phyloP scores from a whole-genome alignment of 37 sponge, comb jelly and placozoan species.

The Mnemiopsis leidyi region DNA sequence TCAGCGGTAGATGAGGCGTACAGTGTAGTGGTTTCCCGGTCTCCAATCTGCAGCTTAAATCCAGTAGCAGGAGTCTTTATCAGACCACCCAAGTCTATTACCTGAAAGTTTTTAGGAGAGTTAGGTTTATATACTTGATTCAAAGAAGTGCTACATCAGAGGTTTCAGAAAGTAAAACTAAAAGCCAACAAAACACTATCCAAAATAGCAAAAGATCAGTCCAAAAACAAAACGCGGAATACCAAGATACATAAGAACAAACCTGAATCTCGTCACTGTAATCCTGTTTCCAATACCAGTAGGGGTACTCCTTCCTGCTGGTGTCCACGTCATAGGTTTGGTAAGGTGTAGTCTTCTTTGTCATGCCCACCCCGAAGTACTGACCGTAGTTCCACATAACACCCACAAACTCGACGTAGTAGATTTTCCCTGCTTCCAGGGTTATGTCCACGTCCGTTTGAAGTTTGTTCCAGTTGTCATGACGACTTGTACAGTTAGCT shows the following conservation, averaged over 20 bases:
- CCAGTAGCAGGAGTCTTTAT: neutral
- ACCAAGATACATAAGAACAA: too few species aligned
- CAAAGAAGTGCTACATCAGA: neutral
- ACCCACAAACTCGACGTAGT: conserved; percentile 50
- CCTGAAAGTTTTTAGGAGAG: neutral
- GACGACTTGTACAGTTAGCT: neutral
- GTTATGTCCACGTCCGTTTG: neutral
- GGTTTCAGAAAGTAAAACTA: too few species aligned
- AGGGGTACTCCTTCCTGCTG: conserved; percentile 53
- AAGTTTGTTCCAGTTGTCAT: neutral
- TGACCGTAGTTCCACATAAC: neutral
- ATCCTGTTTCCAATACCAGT: conserved; percentile 48
- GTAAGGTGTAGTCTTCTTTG: conserved; percentile 55
- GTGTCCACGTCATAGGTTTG: conserved; percentile 16
- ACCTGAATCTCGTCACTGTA: conserved; percentile 53
- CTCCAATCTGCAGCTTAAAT: conserved; percentile 23
- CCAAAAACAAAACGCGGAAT: too few species aligned
- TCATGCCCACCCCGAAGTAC: conserved; percentile 21
- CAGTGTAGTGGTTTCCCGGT: conserved; percentile 28
- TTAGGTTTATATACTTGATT: neutral
- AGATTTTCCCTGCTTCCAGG: conserved; percentile 35
- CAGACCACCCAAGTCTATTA: neutral
- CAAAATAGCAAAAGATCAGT: too few species aligned
- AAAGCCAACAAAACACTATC: too few species aligned
- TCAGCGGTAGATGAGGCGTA: conserved; percentile 41